Percentiles rank a stretch among this genome's conserved stretches.
These are phyloP conservation scores for Saturnia pavonia DNA, from an alignment of 2,888 invertebrate genomes.

Conservation along the genomic window DNA sequence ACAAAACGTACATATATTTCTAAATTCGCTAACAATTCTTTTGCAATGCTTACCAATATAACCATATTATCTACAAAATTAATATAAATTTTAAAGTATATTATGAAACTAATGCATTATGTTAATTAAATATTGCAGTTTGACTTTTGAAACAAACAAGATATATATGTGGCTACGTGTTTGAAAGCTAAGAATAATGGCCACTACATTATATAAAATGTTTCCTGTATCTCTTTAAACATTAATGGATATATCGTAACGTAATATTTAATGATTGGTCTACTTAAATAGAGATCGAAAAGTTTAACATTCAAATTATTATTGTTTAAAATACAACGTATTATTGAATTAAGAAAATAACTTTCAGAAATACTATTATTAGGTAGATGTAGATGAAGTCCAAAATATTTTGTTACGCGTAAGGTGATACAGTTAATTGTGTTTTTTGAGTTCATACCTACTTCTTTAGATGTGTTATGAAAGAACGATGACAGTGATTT, in stretches of 20 bases:
- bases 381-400: background rate
- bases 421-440: no score
- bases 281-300: background rate
- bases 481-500: no score
- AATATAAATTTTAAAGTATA: background rate
- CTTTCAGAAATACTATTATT: no score
- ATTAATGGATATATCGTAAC: background rate
- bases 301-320: background rate
- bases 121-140: background rate
- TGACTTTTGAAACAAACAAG: background rate
- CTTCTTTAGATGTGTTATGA: no score
- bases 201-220: background rate
- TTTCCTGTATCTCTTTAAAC: background rate
- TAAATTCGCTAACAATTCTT: background rate
- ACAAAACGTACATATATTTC: background rate
- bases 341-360: background rate
- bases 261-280: background rate
- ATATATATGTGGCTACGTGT: background rate
- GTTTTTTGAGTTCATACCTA: no score
- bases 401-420: background rate
- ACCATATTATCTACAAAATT: background rate
- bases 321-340: background rate
- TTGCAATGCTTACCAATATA: slow-evolving; percentile 1
- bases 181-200: background rate
- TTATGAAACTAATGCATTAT: slow-evolving; percentile 1